Conservation (phyloP, 2,888 invertebrate species). For the Acrocyrtus sp. region DNA sequence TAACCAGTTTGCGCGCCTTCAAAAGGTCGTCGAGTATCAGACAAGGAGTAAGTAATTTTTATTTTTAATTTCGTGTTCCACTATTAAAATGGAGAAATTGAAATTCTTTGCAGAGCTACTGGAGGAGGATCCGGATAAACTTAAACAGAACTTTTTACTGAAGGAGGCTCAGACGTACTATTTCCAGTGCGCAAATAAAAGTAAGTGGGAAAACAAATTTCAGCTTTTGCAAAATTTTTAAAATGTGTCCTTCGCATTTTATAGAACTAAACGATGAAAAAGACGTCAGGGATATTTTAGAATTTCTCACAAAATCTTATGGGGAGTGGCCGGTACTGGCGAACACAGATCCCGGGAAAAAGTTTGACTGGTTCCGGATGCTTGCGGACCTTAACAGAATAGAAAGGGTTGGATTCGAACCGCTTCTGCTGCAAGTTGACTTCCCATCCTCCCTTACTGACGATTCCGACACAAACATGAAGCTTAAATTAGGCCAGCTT, state of each 20-base stretch:
- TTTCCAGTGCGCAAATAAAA: slow-evolving; percentile 28
- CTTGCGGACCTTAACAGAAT: slow-evolving; percentile 29
- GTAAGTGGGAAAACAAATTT: neutral
- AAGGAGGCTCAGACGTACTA: slow-evolving; percentile 31
- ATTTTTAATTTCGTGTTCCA: neutral
- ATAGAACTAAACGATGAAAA: slow-evolving; percentile 18
- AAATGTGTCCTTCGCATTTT: neutral
- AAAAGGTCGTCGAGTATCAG: neutral
- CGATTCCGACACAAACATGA: neutral
- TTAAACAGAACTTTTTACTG: slow-evolving; percentile 4
- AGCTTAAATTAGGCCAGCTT: neutral
- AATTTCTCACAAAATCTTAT: neutral
- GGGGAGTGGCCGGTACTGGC: slow-evolving; percentile 33
- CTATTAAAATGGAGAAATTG: neutral
- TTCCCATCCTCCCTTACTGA: neutral
- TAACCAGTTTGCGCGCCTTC: slow-evolving; percentile 19
- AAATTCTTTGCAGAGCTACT: slow-evolving; percentile 1
- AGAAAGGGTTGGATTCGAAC: slow-evolving; percentile 4
- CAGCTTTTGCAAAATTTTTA: neutral
- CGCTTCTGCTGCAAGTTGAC: slow-evolving; percentile 6
- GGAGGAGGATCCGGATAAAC: neutral
- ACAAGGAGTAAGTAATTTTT: slow-evolving; percentile 3
- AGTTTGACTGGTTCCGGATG: slow-evolving; percentile 23
- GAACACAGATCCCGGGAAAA: slow-evolving; percentile 20
- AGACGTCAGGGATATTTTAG: slow-evolving; percentile 15